Evolutionary conservation across 2,888 invertebrate genomes (phyloP).

Genomic region (Drosophila quinaria): DNA sequence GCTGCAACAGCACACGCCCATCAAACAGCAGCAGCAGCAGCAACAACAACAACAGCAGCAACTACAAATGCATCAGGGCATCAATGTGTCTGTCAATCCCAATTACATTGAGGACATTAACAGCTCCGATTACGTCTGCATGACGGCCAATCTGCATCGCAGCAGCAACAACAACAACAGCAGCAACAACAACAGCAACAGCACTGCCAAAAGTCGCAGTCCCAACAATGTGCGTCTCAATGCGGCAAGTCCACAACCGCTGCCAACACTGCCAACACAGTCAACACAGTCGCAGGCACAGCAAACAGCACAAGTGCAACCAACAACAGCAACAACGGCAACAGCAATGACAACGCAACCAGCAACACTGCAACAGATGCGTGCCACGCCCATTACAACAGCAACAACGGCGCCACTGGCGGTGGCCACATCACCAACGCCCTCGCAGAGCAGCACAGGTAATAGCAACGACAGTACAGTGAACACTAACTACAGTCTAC

Average conservation of each 20-base stretch:
- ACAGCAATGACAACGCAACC: constrained; percentile 22
- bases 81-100: constrained; percentile 85
- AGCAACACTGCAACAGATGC: constrained; percentile 43
- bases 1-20: constrained; percentile 82
- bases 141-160: constrained; percentile 90
- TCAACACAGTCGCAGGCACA: constrained; percentile 5
- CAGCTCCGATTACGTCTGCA: constrained; percentile 93
- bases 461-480: not conserved
- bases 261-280: not conserved
- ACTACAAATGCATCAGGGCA: constrained; percentile 56
- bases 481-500: not conserved
- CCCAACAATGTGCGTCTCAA: constrained; percentile 38
- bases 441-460: constrained; percentile 89
- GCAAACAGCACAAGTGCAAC: not conserved
- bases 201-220: constrained; percentile 45
- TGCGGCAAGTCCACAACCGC: constrained; percentile 55
- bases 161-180: constrained; percentile 35
- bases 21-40: constrained; percentile 69
- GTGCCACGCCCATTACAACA: constrained; percentile 43
- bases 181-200: constrained; percentile 24
- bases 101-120: constrained; percentile 90
- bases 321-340: constrained; percentile 13
- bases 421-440: constrained; percentile 88
- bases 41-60: constrained; percentile 63
- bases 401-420: constrained; percentile 64